Percentiles rank a stretch among this genome's conserved stretches.
Evolutionary conservation across 1,140 invertebrate genomes (phyloP).

Genomic region (Oscheius sp.): DNA sequence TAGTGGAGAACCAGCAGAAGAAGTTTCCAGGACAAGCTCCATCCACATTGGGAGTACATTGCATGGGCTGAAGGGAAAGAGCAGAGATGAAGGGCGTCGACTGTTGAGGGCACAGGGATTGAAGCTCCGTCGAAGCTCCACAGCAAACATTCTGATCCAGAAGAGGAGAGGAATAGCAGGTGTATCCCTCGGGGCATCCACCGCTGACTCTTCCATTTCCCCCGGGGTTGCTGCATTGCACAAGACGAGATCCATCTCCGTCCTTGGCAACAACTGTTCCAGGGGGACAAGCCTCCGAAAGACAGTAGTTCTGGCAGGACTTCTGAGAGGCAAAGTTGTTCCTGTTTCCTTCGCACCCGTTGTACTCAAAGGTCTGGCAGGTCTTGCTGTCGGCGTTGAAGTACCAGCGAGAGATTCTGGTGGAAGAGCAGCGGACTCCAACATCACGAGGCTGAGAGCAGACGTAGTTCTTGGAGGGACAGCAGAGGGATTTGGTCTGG

Average conservation of each 20-base stretch:
- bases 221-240: conserved; percentile 58
- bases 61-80: conserved; percentile 59
- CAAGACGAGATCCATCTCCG: conserved; percentile 47
- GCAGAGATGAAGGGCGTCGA: conserved; percentile 61
- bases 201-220: conserved; percentile 56
- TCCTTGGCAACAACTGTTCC: conserved; percentile 60
- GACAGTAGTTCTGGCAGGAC: conserved; percentile 59
- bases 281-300: conserved; percentile 57
- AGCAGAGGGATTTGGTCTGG: conserved; percentile 58
- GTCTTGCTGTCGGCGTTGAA: conserved; percentile 60
- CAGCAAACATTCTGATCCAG: conserved; percentile 60
- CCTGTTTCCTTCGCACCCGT: conserved; percentile 60
- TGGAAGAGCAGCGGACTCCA: conserved; percentile 54
- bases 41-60: conserved; percentile 60
- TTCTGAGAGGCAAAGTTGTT: conserved; percentile 61
- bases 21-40: conserved; percentile 57
- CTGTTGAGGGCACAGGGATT: conserved; percentile 54
- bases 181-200: conserved; percentile 58
- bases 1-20: conserved; percentile 56
- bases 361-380: conserved; percentile 59
- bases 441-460: conserved; percentile 57
- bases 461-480: conserved; percentile 59
- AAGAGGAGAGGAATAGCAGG: conserved; percentile 54
- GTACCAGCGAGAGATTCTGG: conserved; percentile 56
- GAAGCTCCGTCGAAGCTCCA: conserved; percentile 56